phyloP scores from a whole-genome alignment of 2,888 invertebrate genomes.

The Agonopterix subpropinquella region DNA sequence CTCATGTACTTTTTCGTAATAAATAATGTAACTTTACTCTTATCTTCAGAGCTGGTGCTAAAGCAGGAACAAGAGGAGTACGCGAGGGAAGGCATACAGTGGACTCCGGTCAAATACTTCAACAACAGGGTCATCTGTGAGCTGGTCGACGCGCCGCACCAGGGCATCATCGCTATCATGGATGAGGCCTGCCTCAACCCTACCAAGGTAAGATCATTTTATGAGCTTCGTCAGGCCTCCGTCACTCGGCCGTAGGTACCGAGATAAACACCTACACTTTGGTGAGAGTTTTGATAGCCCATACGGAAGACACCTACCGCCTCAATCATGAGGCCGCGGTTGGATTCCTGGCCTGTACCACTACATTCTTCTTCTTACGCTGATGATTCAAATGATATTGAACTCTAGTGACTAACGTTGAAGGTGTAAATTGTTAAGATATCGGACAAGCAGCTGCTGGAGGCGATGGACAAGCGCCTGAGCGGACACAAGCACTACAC shows the following conservation, averaged over 20 bases:
- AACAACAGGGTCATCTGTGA: conserved; percentile 98
- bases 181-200: conserved; percentile 98
- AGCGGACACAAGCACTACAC: conserved; percentile 92
- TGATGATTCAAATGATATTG: too few species aligned
- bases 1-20: too few species aligned
- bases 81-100: conserved; percentile 94
- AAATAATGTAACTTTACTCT: too few species aligned
- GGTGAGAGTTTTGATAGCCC: too few species aligned
- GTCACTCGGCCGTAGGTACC: not conserved
- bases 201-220: conserved; percentile 79
- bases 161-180: conserved; percentile 93
- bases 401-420: too few species aligned
- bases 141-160: conserved; percentile 94
- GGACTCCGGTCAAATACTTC: conserved; percentile 96
- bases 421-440: conserved; percentile 34
- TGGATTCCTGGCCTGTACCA: too few species aligned
- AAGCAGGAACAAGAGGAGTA: conserved; percentile 99
- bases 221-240: not conserved
- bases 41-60: conserved; percentile 87
- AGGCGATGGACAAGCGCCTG: conserved; percentile 94
- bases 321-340: too few species aligned
- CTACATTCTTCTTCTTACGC: too few species aligned
- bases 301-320: too few species aligned
- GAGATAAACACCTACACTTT: too few species aligned
- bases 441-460: conserved; percentile 86